These are phyloP conservation scores for Epinotia nisella DNA, from an alignment of 2,888 invertebrate species.

Conservation along the genomic window DNA sequence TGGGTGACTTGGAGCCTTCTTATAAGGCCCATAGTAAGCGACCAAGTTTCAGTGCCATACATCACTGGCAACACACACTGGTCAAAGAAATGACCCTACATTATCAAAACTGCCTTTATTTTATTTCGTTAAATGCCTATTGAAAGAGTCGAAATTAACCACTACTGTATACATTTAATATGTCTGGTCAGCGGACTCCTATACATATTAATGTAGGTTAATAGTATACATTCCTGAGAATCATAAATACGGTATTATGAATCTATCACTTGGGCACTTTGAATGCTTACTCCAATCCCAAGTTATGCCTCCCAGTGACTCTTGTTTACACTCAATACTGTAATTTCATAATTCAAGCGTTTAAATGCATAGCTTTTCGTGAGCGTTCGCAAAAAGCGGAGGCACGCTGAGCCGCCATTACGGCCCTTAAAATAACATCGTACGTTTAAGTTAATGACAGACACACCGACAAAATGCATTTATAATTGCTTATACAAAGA, in stretches of 20 bases:
- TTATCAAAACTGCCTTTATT: no score
- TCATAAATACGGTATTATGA: background rate
- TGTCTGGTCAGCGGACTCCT: background rate
- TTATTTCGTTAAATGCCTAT: background rate
- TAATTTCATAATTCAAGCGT: constrained; percentile 84
- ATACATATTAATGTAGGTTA: background rate
- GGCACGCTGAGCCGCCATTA: constrained; percentile 78
- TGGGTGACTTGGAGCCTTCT: no score
- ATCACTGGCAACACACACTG: no score
- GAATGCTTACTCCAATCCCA: constrained; percentile 12
- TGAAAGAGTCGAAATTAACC: background rate
- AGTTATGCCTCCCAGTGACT: constrained; percentile 57
- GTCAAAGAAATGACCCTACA: no score
- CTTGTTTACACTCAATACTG: constrained; percentile 80
- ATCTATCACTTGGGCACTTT: background rate
- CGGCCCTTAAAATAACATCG: constrained; percentile 84
- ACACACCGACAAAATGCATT: constrained; percentile 83
- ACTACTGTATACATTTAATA: background rate
- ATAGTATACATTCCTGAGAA: background rate
- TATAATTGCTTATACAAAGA: constrained; percentile 83
- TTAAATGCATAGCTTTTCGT: constrained; percentile 85
- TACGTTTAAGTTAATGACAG: constrained; percentile 85
- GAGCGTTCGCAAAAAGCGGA: constrained; percentile 75
- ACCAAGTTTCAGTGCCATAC: no score
- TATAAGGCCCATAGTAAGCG: no score